Conservation (phyloP, 2,888 invertebrate genomes). For the Pseudococcus longispinus region DNA sequence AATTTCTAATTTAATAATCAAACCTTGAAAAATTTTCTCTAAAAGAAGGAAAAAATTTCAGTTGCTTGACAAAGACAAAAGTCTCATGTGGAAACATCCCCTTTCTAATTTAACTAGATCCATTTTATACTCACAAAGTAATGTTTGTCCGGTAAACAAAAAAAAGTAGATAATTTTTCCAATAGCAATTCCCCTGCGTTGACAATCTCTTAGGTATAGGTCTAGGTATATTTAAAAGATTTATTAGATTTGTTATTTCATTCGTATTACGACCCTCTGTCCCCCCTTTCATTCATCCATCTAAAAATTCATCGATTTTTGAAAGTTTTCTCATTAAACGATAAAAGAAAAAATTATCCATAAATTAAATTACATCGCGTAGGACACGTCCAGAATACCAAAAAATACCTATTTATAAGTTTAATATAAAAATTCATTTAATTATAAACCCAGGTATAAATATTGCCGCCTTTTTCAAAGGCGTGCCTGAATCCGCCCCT, state of each 20-base stretch:
- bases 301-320: not conserved
- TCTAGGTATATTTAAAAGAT: not conserved
- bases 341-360: not conserved
- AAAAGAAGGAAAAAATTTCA: too few relatives aligned
- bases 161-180: too few relatives aligned
- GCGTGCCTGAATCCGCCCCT: constrained; percentile 8
- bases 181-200: too few relatives aligned
- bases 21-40: too few relatives aligned
- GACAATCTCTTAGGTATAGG: too few relatives aligned
- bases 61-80: too few relatives aligned
- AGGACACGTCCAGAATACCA: not conserved
- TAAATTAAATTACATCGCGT: not conserved
- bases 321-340: not conserved
- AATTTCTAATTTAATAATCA: too few relatives aligned
- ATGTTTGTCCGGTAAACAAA: too few relatives aligned
- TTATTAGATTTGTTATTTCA: not conserved
- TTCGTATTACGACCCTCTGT: not conserved
- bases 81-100: too few relatives aligned
- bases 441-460: not conserved
- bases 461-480: not conserved
- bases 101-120: too few relatives aligned
- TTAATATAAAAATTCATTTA: not conserved
- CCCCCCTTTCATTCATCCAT: not conserved
- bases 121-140: too few relatives aligned
- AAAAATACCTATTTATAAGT: not conserved